A percentile compares a stretch with the other conserved stretches of the same genome.
phyloP scores from a whole-genome alignment of 1,140 invertebrate species.

The Leptinotarsa defecta region DNA sequence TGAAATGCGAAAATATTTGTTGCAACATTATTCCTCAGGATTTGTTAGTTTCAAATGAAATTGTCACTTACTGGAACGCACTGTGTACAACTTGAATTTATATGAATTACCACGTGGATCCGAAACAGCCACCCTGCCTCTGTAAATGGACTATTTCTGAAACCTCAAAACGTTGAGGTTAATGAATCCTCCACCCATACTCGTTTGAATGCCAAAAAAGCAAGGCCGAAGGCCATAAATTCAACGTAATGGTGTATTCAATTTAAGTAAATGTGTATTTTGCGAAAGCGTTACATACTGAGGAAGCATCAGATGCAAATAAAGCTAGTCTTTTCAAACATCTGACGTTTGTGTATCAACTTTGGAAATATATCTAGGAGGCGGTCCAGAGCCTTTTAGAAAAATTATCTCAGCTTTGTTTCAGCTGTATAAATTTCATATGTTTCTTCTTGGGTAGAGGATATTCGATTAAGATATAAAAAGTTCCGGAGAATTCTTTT shows the following conservation, averaged over 20 bases:
- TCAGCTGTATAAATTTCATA: not conserved
- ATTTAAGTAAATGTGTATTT: not conserved
- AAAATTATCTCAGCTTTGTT: not conserved
- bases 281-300: slow-evolving; percentile 5
- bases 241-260: slow-evolving; percentile 1
- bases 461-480: not conserved
- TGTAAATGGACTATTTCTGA: not conserved
- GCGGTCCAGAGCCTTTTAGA: not conserved
- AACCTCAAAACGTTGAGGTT: not conserved
- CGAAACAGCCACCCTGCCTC: not conserved
- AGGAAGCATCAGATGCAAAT: slow-evolving; percentile 2
- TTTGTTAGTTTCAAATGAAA: no score
- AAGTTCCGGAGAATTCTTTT: not conserved
- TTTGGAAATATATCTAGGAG: not conserved
- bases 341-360: slow-evolving; percentile 6
- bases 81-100: no score
- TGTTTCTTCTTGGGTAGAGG: not conserved
- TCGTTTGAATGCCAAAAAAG: not conserved
- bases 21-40: no score
- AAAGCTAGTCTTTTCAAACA: slow-evolving; percentile 1
- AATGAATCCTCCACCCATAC: not conserved
- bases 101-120: no score
- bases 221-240: not conserved
- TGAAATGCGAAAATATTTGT: no score
- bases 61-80: no score